phyloP scores from a whole-genome alignment of 2,888 invertebrate species.

The Cataglyphis rosenhaueri region DNA sequence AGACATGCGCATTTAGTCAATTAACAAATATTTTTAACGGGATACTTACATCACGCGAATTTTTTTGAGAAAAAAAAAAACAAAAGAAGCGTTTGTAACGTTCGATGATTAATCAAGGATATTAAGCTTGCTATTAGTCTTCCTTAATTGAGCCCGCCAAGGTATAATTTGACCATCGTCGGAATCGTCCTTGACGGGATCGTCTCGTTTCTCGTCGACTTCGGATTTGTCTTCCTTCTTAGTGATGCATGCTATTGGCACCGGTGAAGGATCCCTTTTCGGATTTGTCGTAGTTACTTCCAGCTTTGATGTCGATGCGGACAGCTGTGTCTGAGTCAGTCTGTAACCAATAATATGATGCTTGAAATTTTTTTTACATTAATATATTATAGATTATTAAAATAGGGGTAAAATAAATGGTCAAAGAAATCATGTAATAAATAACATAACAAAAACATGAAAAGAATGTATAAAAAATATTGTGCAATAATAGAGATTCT shows the following conservation, averaged over 20 bases:
- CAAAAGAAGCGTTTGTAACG: not conserved
- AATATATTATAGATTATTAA: not conserved
- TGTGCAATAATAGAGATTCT: not conserved
- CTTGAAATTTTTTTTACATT: not conserved
- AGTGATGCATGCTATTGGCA: constrained; percentile 73
- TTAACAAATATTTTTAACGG: not conserved
- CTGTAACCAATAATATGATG: constrained; percentile 53
- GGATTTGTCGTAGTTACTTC: constrained; percentile 69
- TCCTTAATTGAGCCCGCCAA: constrained; percentile 95
- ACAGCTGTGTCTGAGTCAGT: constrained; percentile 49
- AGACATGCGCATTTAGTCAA: not conserved
- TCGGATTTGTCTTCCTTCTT: constrained; percentile 75
- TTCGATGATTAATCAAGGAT: constrained; percentile 88
- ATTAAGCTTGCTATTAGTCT: constrained; percentile 95
- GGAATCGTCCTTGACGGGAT: constrained; percentile 86
- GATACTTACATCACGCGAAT: not conserved
- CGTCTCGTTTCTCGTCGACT: constrained; percentile 78
- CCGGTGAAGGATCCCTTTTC: constrained; percentile 71
- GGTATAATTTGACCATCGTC: constrained; percentile 92
- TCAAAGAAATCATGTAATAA: not conserved
- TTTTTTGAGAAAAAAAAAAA: constrained; percentile 17
- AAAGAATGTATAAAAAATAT: not conserved
- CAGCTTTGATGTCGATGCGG: constrained; percentile 61
- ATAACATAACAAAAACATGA: not conserved
- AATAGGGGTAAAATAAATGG: not conserved